These are phyloP conservation scores for Dendronephthya gigantea DNA, from an alignment of 64 coral and sea anemone species.

Conservation along the genomic window DNA sequence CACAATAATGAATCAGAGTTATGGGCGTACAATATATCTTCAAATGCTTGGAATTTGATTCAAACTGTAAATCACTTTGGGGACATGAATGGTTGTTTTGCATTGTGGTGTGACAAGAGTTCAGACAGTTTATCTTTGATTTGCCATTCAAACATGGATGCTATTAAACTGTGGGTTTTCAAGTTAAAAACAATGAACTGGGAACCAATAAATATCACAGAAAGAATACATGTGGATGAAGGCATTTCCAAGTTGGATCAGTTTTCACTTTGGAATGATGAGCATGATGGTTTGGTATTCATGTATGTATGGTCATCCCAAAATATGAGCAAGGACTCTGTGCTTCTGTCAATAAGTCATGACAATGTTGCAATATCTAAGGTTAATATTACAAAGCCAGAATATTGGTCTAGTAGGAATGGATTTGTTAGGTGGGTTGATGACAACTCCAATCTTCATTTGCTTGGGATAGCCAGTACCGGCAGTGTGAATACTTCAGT, in stretches of 20 bases:
- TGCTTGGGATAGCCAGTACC: background rate
- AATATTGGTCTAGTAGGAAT: background rate
- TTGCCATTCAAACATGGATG: background rate
- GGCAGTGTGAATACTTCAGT: background rate
- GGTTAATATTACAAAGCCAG: background rate
- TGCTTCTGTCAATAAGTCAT: background rate
- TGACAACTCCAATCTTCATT: background rate
- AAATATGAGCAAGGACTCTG: background rate
- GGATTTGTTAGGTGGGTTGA: background rate
- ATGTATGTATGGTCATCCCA: background rate
- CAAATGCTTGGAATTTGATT: background rate
- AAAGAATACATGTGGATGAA: background rate
- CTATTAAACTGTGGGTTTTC: background rate
- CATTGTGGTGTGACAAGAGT: background rate
- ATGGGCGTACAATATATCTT: background rate
- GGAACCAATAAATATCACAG: background rate
- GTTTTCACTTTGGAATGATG: background rate
- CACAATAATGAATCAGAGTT: background rate
- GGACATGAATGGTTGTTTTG: background rate
- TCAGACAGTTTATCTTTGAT: background rate
- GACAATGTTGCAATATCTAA: background rate
- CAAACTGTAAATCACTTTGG: background rate
- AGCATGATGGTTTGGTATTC: background rate
- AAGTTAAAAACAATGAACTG: background rate
- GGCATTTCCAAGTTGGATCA: background rate